Conservation (phyloP, 2,888 invertebrate genomes). For the Chloroclysta siterata region DNA sequence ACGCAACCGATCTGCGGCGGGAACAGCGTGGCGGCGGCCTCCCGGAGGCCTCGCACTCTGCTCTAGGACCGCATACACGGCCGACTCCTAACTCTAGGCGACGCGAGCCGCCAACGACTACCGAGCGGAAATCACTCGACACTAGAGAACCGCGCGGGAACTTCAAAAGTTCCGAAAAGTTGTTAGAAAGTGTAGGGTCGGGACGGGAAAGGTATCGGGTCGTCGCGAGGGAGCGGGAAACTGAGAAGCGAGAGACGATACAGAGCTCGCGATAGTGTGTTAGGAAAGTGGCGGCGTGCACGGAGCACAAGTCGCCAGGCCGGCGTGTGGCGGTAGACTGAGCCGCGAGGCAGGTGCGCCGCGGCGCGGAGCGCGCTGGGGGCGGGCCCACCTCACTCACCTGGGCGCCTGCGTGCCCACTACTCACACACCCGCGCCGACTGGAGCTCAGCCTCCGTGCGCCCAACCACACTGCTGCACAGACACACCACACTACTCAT, state of each 20-base stretch:
- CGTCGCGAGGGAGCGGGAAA: constrained; percentile 75
- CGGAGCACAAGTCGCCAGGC: constrained; percentile 82
- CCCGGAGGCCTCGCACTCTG: constrained; percentile 80
- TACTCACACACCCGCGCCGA: constrained; percentile 56
- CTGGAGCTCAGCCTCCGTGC: constrained; percentile 66
- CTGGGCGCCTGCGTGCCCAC: constrained; percentile 77
- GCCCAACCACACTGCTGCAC: constrained; percentile 48
- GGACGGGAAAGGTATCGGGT: constrained; percentile 61
- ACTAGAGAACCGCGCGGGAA: constrained; percentile 60
- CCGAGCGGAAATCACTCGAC: constrained; percentile 31
- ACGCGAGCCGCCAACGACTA: constrained; percentile 68
- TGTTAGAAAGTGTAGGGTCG: constrained; percentile 52
- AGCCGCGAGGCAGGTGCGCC: constrained; percentile 75
- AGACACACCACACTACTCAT: constrained; percentile 28
- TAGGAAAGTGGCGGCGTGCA: constrained; percentile 82
- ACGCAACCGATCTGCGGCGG: constrained; percentile 84
- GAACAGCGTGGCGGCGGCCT: constrained; percentile 85
- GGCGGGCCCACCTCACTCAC: constrained; percentile 83
- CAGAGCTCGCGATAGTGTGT: constrained; percentile 82
- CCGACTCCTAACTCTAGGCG: constrained; percentile 75
- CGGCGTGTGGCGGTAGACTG: constrained; percentile 77
- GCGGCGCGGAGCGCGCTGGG: constrained; percentile 75
- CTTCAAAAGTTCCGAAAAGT: constrained; percentile 58
- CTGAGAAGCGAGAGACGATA: constrained; percentile 79
- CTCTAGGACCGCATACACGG: constrained; percentile 83